Conservation (phyloP, 2,888 invertebrate genomes). For the Ectobius pallidus region DNA sequence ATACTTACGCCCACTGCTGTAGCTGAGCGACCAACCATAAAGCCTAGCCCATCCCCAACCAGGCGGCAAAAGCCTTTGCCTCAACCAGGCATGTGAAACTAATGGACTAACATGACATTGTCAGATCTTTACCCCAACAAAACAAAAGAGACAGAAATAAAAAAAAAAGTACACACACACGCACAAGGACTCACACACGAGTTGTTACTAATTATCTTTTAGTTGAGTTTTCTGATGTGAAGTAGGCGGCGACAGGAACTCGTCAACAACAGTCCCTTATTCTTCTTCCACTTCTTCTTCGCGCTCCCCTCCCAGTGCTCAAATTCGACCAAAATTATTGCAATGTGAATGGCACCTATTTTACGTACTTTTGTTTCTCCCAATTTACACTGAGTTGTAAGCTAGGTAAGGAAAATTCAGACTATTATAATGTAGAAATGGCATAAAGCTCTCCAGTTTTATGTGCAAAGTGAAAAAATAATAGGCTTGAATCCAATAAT, state of each 20-base stretch:
- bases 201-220: constrained; percentile 8
- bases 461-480: too few relatives aligned
- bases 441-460: too few relatives aligned
- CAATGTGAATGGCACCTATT: too few relatives aligned
- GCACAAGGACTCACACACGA: too few relatives aligned
- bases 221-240: constrained; percentile 13
- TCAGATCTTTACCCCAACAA: neutral
- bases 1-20: neutral
- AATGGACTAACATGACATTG: constrained; percentile 23
- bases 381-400: too few relatives aligned
- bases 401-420: too few relatives aligned
- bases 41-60: neutral
- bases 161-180: neutral
- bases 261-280: constrained; percentile 15
- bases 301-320: too few relatives aligned
- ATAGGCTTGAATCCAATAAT: too few relatives aligned
- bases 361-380: too few relatives aligned
- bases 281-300: too few relatives aligned
- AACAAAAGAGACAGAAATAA: neutral
- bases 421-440: too few relatives aligned
- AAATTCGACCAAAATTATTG: too few relatives aligned
- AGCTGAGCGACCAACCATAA: neutral
- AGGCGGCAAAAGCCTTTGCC: neutral
- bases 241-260: constrained; percentile 17
- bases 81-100: neutral